These are phyloP conservation scores for Urocynchramus pylzowi DNA, from an alignment of 2,113 vertebrate species.

Conservation along the genomic window DNA sequence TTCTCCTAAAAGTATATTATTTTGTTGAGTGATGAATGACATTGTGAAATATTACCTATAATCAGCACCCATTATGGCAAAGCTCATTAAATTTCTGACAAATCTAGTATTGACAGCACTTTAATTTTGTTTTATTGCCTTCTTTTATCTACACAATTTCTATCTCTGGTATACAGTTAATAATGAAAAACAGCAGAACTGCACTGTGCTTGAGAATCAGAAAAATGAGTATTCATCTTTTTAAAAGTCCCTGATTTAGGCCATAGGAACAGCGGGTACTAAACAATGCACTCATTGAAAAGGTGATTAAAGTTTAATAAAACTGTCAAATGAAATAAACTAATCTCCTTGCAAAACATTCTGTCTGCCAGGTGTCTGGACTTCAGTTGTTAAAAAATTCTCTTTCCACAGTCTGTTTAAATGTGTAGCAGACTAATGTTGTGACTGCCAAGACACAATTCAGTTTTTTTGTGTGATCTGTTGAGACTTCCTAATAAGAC, in stretches of 20 bases:
- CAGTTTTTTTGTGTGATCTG: neutral
- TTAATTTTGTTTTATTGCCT: conserved; percentile 59
- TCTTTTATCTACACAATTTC: conserved; percentile 21
- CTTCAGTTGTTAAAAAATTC: conserved; percentile 39
- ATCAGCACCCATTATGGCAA: conserved; percentile 14
- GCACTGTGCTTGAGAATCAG: neutral
- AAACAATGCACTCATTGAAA: conserved; percentile 9
- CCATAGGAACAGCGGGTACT: neutral
- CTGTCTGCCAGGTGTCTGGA: conserved; percentile 38
- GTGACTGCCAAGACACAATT: neutral
- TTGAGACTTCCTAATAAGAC: neutral
- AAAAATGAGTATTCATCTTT: conserved; percentile 10
- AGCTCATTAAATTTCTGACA: conserved; percentile 32
- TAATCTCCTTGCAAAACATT: conserved; percentile 28
- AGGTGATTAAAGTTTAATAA: conserved; percentile 62
- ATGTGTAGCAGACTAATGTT: neutral
- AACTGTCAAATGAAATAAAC: conserved; percentile 49
- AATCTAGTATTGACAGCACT: conserved; percentile 27
- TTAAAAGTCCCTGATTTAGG: neutral
- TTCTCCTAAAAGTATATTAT: neutral
- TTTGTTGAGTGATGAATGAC: conserved; percentile 18
- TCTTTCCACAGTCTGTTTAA: conserved; percentile 24
- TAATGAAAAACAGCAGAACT: conserved; percentile 24
- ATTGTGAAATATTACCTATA: conserved; percentile 29
- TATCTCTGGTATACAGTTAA: conserved; percentile 16